These are phyloP conservation scores for Brachylomia viminalis DNA, from an alignment of 2,888 invertebrate genomes.

Conservation along the genomic window DNA sequence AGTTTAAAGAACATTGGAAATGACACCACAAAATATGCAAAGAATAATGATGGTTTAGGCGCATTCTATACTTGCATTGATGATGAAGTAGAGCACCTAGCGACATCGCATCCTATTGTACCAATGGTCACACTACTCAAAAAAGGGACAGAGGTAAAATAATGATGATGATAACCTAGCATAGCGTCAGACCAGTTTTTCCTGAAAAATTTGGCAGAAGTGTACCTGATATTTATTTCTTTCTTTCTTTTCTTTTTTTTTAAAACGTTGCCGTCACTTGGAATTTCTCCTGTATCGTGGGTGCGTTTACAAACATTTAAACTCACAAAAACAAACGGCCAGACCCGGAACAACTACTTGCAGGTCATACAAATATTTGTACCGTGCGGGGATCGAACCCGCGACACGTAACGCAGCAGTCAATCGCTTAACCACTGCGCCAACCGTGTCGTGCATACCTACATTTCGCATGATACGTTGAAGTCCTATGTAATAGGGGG, in stretches of 20 bases:
- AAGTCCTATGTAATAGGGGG: background rate
- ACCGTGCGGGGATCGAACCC: too few species aligned
- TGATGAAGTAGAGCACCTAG: slow-evolving; percentile 68
- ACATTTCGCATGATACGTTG: background rate
- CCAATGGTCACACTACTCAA: slow-evolving; percentile 69
- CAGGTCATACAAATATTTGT: too few species aligned
- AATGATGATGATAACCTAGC: background rate
- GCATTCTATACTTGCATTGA: slow-evolving; percentile 72
- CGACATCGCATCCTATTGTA: slow-evolving; percentile 69
- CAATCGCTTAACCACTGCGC: too few species aligned
- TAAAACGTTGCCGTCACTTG: too few species aligned
- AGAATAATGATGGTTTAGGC: slow-evolving; percentile 61
- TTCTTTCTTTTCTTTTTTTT: too few species aligned
- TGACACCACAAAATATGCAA: slow-evolving; percentile 1
- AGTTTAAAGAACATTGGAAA: slow-evolving; percentile 58
- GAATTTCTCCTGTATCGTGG: too few species aligned
- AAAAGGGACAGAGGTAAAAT: slow-evolving; percentile 67
- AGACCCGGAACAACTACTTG: too few species aligned
- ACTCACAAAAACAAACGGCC: too few species aligned
- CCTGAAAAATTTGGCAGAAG: too few species aligned
- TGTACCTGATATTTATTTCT: background rate
- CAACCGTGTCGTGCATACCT: too few species aligned
- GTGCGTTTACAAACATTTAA: too few species aligned
- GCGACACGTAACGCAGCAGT: too few species aligned
- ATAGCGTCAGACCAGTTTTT: background rate